Evolutionary conservation across 2,113 vertebrate species (phyloP).

Genomic region (Delphinapterus leucas): DNA sequence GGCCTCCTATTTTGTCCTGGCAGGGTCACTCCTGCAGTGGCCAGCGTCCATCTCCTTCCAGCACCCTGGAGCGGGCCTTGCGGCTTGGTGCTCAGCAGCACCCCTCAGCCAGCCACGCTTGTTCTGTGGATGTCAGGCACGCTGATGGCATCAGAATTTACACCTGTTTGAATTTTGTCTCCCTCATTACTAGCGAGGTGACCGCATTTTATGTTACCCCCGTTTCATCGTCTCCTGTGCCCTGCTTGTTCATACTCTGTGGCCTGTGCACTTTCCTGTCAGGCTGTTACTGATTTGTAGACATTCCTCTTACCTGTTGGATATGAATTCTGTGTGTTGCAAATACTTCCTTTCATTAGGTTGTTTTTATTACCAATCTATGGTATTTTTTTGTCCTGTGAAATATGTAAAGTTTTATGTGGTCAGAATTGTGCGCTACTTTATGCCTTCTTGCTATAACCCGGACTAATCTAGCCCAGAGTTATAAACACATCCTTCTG

Average conservation of each 20-base stretch:
- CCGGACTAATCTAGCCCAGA: background rate
- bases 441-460: background rate
- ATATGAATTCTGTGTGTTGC: background rate
- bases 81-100: too few species aligned
- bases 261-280: background rate
- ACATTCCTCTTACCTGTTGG: background rate
- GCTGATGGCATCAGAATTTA: too few species aligned
- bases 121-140: too few species aligned
- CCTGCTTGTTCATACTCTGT: background rate
- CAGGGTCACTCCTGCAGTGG: background rate
- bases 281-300: background rate
- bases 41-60: too few species aligned
- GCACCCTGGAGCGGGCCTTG: too few species aligned
- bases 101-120: too few species aligned
- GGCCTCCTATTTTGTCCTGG: too few species aligned
- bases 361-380: background rate
- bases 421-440: background rate
- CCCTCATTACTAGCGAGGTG: background rate
- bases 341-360: background rate
- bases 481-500: background rate
- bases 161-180: background rate
- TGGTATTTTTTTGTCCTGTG: background rate
- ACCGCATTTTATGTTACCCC: background rate
- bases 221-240: background rate
- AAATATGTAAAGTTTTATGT: background rate